A percentile compares a stretch with the other conserved stretches of the same genome.
Conservation (phyloP, 35 echinoderm and acorn worm species). For the Hemicentrotus pulcherrimus region DNA sequence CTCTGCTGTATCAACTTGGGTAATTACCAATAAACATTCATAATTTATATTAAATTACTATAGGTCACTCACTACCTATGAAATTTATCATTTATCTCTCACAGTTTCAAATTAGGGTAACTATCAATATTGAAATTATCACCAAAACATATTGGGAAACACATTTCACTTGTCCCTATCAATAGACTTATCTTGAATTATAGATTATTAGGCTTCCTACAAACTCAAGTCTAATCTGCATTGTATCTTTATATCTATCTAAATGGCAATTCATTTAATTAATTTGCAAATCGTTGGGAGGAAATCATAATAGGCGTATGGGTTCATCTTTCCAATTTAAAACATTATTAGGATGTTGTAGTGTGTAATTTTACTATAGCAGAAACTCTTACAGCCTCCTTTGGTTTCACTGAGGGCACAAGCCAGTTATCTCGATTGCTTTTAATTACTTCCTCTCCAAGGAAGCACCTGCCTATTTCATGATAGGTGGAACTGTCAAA, state of each 20-base stretch:
- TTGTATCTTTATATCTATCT: not conserved
- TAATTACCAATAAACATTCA: too few species aligned
- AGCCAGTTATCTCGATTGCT: not conserved
- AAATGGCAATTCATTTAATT: not conserved
- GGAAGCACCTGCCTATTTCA: constrained; percentile 29
- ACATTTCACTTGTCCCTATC: not conserved
- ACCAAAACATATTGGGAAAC: not conserved
- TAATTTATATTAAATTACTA: too few species aligned
- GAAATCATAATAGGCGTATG: not conserved
- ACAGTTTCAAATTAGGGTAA: not conserved
- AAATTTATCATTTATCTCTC: not conserved
- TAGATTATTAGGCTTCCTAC: not conserved
- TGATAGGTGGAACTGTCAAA: not conserved
- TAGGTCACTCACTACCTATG: not conserved
- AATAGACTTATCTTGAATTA: too few species aligned
- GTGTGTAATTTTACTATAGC: not conserved
- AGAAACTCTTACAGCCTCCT: not conserved
- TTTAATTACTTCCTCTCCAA: constrained; percentile 36
- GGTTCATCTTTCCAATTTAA: not conserved
- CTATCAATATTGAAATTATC: not conserved
- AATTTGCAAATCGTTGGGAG: not conserved
- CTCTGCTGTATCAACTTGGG: too few species aligned
- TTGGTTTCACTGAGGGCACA: not conserved
- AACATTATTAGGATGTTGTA: not conserved
- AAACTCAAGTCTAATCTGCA: not conserved